Evolutionary conservation across 2,797 vertebrate species (phyloP), one percentile per base, ranked within the genome.

Genomic region (Phataginus tetradactyla): DNA sequence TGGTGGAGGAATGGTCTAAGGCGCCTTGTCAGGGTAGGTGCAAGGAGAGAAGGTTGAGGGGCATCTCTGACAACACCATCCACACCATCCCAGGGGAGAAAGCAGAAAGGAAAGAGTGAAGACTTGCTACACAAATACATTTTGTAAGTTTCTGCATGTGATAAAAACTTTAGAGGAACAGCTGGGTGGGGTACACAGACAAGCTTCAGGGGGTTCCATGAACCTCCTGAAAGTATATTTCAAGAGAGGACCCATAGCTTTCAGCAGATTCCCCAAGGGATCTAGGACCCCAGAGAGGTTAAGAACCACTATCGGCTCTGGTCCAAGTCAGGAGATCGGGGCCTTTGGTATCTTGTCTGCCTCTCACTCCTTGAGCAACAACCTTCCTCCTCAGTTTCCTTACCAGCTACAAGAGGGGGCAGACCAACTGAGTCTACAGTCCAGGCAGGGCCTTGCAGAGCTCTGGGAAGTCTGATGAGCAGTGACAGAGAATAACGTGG

Each of bases 391-490:
- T 92, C 55, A 59, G 39, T 59, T 86, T 93, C 85, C 32, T 59
- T 59, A 64, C 20, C 81, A 93, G 18, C n/a, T 87, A 90, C 53
- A 32, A 21, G 78, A 95, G 14, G 27, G 61, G 18, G 11, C 81
- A 75, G 14, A 64, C 55, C 34, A 42, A 4, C 75, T 55, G 72
- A 94, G 64, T 92, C 86, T 74, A 1, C 32, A 49, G 57, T 78
- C 72, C 74, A 37, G 39, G 32, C 15, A 5, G 25, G 80, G 17
- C 61, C 29, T 45, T 29, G 21, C 18, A 17, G 32, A 27, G 49
- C 72, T 94, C 86, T 86, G 27, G n/a, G 91, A 80, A 49, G 91
- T 69, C 78, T 89, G 34, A 21, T 29, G 69, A 86, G 69, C 75
- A 80, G 75, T 57, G 83, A 77, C 7, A 21, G 53, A 55, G 25